Evolutionary conservation across 2,113 vertebrate genomes (phyloP).

Genomic region (Elephas maximus): DNA sequence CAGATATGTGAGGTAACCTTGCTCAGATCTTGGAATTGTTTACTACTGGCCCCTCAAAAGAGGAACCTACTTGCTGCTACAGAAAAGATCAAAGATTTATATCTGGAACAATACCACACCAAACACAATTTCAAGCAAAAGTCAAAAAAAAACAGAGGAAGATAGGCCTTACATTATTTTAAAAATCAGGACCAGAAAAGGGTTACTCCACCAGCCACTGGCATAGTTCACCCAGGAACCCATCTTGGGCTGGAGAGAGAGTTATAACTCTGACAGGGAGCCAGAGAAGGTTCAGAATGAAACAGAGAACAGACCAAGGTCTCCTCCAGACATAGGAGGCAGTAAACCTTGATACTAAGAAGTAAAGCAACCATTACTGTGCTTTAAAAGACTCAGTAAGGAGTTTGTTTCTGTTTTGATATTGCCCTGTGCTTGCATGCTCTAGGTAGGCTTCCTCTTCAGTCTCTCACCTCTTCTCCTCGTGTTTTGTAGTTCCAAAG

Average conservation of each 20-base stretch:
- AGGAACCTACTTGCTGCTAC: background rate
- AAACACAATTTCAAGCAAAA: conserved; percentile 22
- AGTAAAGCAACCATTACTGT: background rate
- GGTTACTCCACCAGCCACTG: background rate
- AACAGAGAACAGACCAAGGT: background rate
- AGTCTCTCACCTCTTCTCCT: background rate
- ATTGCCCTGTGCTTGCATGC: background rate
- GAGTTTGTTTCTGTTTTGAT: background rate
- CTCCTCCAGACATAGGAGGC: background rate
- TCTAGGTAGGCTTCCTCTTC: background rate
- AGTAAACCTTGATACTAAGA: background rate
- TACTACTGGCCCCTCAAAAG: background rate
- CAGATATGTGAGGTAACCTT: background rate
- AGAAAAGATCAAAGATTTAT: background rate
- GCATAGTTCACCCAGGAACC: background rate
- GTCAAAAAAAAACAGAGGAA: background rate
- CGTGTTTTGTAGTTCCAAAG: background rate
- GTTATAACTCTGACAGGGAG: background rate
- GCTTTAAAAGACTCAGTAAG: background rate
- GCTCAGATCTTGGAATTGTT: background rate
- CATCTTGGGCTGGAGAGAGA: background rate
- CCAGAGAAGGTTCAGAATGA: background rate
- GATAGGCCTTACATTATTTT: background rate
- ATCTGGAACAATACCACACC: background rate
- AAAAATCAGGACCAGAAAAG: conserved; percentile 33